Evolutionary conservation across 2,888 invertebrate genomes (phyloP), one percentile per base, ranked within the genome.

Genomic region (Hyalella azteca): DNA sequence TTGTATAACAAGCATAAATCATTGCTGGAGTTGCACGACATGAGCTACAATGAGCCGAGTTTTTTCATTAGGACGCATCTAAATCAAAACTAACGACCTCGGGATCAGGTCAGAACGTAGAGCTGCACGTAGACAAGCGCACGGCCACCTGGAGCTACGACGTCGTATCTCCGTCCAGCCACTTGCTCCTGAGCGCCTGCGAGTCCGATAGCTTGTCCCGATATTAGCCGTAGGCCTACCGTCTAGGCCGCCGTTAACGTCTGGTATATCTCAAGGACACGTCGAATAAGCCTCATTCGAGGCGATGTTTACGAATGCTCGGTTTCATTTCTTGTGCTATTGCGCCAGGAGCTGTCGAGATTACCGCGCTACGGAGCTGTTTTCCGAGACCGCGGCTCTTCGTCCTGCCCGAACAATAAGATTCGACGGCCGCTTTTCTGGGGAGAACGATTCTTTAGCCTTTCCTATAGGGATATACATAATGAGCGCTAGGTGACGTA

Each of bases 231-330:
- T 15, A 36, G 19, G 66, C 32, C 66, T 19, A 66, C 36, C 39
- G 66, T 29, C 22, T 15, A 36, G 36, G 66, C 36, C 7, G 66
- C 66, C 32, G 66, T 66, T 66, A 66, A 36, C 66, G 66, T 66
- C 66, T 15, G 66, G 29, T 36, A 19, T 66, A 66, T 66, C 66
- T 66, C 66, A 66, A 29, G 66, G 9, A 13, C 66, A 66, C 39
- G 66, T 66, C 66, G 66, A 66, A 66, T 66, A 66, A 66, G 66
- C 66, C 66, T 66, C 66, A 66, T 66, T 66, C 66, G 66, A 32
- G 66, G 66, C 66, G 66, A 66, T 66, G 66, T 66, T 66, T 66
- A 66, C 66, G 66, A 66, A 66, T 66, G 66, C 36, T 66, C 66
- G 66, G 66, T 66, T 66, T 66, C 66, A 66, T 66, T 66, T 66